A percentile compares a stretch with the other conserved stretches of the same genome.
These are phyloP conservation scores for Heliconius erato DNA, from an alignment of 2,888 invertebrate species.

Conservation along the genomic window DNA sequence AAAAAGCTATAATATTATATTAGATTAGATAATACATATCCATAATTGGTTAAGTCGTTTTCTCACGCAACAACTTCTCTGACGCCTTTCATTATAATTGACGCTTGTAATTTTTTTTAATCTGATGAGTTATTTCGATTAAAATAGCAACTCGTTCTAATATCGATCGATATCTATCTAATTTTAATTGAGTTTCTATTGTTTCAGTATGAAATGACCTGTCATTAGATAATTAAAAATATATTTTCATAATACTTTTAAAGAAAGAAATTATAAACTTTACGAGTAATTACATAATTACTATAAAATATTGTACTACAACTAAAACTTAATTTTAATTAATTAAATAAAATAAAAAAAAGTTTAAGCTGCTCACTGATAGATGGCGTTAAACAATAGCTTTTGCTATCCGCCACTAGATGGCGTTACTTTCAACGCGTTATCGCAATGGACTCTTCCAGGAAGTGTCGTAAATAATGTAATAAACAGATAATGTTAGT, in stretches of 20 bases:
- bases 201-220: not conserved
- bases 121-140: slow-evolving; percentile 18
- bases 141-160: slow-evolving; percentile 7
- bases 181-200: not conserved
- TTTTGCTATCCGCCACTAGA: not conserved
- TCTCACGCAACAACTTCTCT: slow-evolving; percentile 34
- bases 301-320: not conserved
- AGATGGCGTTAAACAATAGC: not conserved
- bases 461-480: slow-evolving; percentile 34
- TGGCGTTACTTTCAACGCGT: not conserved
- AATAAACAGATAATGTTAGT: slow-evolving; percentile 34
- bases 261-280: not conserved
- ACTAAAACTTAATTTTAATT: not conserved
- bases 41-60: slow-evolving; percentile 28
- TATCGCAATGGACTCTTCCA: slow-evolving; percentile 29
- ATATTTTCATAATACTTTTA: not conserved
- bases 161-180: slow-evolving; percentile 24
- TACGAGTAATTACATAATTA: not conserved
- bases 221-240: not conserved
- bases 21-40: slow-evolving; percentile 13
- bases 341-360: too few species aligned
- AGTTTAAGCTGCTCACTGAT: not conserved
- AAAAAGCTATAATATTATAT: not conserved
- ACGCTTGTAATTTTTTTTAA: slow-evolving; percentile 1
- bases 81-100: slow-evolving; percentile 14